Conservation (phyloP, 2,888 invertebrate species). For the Hedya salicella region DNA sequence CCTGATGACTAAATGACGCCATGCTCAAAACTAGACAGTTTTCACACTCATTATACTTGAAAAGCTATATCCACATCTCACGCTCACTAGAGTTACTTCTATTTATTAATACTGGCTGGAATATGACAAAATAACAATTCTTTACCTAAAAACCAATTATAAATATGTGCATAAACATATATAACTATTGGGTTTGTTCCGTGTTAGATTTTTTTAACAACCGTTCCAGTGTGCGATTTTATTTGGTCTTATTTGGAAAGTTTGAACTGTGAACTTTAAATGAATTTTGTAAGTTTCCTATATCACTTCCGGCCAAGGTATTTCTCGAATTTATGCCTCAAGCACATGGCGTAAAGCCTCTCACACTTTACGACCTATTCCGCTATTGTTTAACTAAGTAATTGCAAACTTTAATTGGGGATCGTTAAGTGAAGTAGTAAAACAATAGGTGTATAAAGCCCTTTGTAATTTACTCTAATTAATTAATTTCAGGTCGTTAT, state of each 20-base stretch:
- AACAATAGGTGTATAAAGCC: slow-evolving; percentile 37
- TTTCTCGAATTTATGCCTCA: slow-evolving; percentile 34
- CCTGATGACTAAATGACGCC: slow-evolving; percentile 73
- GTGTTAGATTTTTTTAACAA: too few relatives aligned
- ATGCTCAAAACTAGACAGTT: slow-evolving; percentile 59
- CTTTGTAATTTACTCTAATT: slow-evolving; percentile 28
- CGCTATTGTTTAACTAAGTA: slow-evolving; percentile 39
- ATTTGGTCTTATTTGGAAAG: not conserved
- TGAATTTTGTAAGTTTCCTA: not conserved
- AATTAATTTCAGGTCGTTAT: slow-evolving; percentile 31
- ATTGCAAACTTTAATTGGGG: slow-evolving; percentile 39
- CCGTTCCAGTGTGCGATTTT: too few relatives aligned
- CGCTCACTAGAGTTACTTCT: slow-evolving; percentile 46
- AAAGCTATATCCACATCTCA: slow-evolving; percentile 44
- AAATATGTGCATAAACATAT: too few relatives aligned
- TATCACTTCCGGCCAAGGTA: slow-evolving; percentile 11
- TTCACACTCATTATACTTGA: slow-evolving; percentile 58
- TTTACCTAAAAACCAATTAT: too few relatives aligned
- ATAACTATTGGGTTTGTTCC: too few relatives aligned
- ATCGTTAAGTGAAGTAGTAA: slow-evolving; percentile 40
- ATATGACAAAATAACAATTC: not conserved
- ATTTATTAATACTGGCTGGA: slow-evolving; percentile 18
- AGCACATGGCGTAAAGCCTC: slow-evolving; percentile 32
- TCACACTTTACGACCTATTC: slow-evolving; percentile 34
- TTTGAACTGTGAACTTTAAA: not conserved